Conservation (phyloP, 2,797 vertebrate genomes). For the Scolopax bukidnonensis region DNA sequence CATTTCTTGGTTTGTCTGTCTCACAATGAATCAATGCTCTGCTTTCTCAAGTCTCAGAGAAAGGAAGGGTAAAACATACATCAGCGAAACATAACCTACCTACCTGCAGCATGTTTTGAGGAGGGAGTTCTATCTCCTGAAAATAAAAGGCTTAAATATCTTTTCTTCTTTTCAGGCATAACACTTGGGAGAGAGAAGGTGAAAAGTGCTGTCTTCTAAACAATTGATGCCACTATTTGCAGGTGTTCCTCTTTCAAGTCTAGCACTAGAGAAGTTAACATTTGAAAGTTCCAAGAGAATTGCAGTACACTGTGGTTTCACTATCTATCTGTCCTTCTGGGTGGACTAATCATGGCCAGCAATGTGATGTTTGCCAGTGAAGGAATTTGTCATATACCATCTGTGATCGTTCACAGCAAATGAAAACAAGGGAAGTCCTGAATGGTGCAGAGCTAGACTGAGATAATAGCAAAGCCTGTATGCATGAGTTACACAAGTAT, state of each 20-base stretch:
- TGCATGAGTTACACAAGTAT: neutral
- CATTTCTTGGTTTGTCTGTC: neutral
- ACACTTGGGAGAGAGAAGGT: neutral
- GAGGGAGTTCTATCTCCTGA: neutral
- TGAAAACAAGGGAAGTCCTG: neutral
- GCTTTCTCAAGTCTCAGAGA: neutral
- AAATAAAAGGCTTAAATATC: neutral
- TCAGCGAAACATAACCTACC: neutral
- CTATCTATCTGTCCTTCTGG: neutral
- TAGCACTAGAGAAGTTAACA: neutral
- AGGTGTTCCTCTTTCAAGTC: neutral
- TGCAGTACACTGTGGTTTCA: neutral
- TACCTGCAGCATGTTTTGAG: neutral
- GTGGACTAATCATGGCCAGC: neutral
- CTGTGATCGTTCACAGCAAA: neutral
- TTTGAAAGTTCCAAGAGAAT: neutral
- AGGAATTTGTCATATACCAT: neutral
- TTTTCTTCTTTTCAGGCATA: neutral
- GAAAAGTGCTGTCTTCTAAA: neutral
- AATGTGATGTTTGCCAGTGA: neutral
- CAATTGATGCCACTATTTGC: neutral
- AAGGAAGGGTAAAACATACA: neutral
- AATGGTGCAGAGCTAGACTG: neutral
- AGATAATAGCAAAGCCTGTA: neutral
- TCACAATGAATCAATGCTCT: neutral